Conservation (phyloP, 2,113 vertebrate species). For the Dolichotis patagonum region DNA sequence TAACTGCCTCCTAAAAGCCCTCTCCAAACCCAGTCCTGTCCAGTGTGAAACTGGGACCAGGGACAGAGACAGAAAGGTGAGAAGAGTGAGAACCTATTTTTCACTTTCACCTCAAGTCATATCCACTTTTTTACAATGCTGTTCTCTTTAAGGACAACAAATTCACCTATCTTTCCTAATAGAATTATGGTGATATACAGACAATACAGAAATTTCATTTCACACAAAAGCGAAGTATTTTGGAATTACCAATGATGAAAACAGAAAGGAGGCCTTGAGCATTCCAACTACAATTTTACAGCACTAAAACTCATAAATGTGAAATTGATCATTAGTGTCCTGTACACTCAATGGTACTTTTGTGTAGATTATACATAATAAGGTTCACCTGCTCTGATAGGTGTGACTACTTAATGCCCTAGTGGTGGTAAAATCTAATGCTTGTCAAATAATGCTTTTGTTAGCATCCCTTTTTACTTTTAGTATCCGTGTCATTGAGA, state of each 20-base stretch:
- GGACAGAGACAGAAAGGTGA: too few relatives aligned
- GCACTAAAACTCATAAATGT: background rate
- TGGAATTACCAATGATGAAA: background rate
- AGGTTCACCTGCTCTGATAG: background rate
- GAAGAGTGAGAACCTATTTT: background rate
- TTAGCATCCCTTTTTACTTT: background rate
- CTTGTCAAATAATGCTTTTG: slow-evolving; percentile 31
- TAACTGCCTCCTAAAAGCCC: background rate
- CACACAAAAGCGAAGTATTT: background rate
- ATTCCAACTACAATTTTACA: background rate
- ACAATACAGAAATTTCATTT: background rate
- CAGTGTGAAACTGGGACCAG: background rate
- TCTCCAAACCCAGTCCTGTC: background rate
- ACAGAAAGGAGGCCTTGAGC: background rate
- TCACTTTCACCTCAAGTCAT: background rate
- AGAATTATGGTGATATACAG: background rate
- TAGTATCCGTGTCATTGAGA: background rate
- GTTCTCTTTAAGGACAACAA: background rate
- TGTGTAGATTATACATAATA: background rate
- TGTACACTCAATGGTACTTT: background rate
- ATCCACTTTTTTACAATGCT: background rate
- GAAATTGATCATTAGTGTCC: background rate
- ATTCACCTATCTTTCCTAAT: background rate
- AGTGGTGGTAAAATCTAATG: background rate
- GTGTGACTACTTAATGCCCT: background rate